Evolutionary conservation across 2,113 vertebrate species (phyloP).

Genomic region (Rutilus rutilus): DNA sequence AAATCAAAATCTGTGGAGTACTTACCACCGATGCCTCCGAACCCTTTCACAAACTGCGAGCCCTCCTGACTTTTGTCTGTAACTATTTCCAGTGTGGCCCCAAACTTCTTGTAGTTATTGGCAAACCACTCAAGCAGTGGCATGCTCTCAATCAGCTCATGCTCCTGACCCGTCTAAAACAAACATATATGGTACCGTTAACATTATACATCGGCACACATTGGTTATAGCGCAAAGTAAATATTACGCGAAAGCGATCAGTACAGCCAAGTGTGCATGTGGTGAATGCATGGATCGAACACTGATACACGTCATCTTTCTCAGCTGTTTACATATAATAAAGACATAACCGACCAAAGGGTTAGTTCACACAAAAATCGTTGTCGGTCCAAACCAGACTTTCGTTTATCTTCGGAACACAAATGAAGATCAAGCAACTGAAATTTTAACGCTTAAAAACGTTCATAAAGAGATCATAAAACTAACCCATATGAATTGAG

Average conservation of each 20-base stretch:
- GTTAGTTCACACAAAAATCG: too few relatives aligned
- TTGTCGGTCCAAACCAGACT: too few relatives aligned
- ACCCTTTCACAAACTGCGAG: slow-evolving; percentile 99
- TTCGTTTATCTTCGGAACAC: too few relatives aligned
- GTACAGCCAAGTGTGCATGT: too few relatives aligned
- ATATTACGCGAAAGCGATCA: not conserved
- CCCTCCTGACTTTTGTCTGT: slow-evolving; percentile 99
- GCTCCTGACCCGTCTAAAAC: slow-evolving; percentile 93
- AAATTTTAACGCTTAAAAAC: too few relatives aligned
- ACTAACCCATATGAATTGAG: too few relatives aligned
- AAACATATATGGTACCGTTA: not conserved
- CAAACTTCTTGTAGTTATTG: slow-evolving; percentile 99
- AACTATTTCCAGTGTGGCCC: slow-evolving; percentile 98
- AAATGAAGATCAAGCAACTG: too few relatives aligned
- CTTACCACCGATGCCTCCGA: slow-evolving; percentile 98
- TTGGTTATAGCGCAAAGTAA: not conserved
- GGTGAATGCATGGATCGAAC: too few relatives aligned
- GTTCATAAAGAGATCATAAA: too few relatives aligned
- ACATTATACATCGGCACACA: not conserved
- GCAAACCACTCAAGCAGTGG: slow-evolving; percentile 99
- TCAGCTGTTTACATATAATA: too few relatives aligned
- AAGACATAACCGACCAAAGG: too few relatives aligned
- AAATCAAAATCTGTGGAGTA: not conserved
- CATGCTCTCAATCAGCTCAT: slow-evolving; percentile 98
- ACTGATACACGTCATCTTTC: too few relatives aligned